These are phyloP conservation scores for Hipposideros larvatus DNA, from an alignment of 2,797 vertebrate species.

Conservation along the genomic window DNA sequence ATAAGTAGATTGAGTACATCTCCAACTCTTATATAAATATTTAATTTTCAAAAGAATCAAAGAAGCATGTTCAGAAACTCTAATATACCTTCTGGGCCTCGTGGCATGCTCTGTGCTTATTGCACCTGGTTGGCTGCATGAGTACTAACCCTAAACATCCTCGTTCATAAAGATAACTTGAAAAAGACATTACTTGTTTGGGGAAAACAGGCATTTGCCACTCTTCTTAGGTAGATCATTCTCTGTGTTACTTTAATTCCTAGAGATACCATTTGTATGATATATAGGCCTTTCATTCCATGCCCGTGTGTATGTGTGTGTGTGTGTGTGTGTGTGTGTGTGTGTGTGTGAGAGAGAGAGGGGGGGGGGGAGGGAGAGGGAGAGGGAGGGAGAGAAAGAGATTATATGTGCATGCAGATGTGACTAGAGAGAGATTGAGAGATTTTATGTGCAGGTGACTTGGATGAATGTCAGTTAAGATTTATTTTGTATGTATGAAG, in stretches of 20 bases:
- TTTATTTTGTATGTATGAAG: background rate
- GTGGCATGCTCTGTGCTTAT: background rate
- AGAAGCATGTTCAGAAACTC: background rate
- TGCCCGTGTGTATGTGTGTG: background rate
- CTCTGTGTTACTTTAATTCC: background rate
- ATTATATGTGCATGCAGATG: background rate
- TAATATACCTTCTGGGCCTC: background rate
- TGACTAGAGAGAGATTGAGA: background rate
- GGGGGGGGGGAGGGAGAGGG: background rate
- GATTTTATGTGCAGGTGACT: background rate
- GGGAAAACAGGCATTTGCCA: background rate
- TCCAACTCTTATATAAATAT: background rate
- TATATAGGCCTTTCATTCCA: background rate
- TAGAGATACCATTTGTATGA: background rate
- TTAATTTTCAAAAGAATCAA: constrained; percentile 44
- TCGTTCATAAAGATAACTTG: background rate
- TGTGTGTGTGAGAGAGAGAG: background rate
- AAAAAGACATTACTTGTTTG: background rate
- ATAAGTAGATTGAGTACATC: background rate
- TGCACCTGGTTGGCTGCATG: background rate
- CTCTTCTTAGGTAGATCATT: background rate
- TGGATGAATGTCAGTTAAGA: background rate
- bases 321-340: background rate
- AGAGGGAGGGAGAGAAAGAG: accelerated
- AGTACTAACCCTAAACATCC: background rate